Percentiles rank a stretch among this genome's conserved stretches.
Evolutionary conservation across 2,888 invertebrate species (phyloP).

Genomic region (Phrixothrix hirtus): DNA sequence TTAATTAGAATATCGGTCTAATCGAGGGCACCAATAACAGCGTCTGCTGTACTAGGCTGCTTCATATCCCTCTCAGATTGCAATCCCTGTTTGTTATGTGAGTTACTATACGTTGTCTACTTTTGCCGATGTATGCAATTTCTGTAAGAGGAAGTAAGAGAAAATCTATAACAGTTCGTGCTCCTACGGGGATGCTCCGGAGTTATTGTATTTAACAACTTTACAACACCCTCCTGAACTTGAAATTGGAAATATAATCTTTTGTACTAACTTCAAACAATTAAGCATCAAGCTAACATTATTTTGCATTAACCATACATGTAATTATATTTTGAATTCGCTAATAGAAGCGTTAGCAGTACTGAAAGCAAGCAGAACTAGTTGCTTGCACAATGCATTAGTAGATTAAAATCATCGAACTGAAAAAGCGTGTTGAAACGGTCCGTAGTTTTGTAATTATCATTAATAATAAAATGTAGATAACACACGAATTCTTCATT

Average conservation of each 20-base stretch:
- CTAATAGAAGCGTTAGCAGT: slow-evolving; percentile 16
- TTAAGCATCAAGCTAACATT: slow-evolving; percentile 24
- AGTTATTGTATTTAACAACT: slow-evolving; percentile 20
- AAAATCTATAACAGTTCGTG: slow-evolving; percentile 12
- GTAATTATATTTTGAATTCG: slow-evolving; percentile 22
- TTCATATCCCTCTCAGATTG: slow-evolving; percentile 14
- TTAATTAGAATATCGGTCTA: slow-evolving; percentile 30
- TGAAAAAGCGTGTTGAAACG: slow-evolving; percentile 7
- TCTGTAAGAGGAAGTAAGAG: slow-evolving; percentile 16
- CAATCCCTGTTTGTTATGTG: slow-evolving; percentile 4
- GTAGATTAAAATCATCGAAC: slow-evolving; percentile 5
- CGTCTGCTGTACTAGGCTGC: slow-evolving; percentile 25
- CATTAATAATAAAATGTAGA: no score
- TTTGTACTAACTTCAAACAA: slow-evolving; percentile 29
- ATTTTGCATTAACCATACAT: slow-evolving; percentile 25
- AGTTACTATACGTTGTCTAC: slow-evolving; percentile 13
- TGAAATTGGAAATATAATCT: slow-evolving; percentile 30
- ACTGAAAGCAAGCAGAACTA: slow-evolving; percentile 17
- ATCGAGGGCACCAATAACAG: slow-evolving; percentile 27
- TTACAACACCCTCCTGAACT: slow-evolving; percentile 17
- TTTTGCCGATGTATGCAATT: slow-evolving; percentile 12
- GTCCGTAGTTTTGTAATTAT: slow-evolving; percentile 1
- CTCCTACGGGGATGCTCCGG: slow-evolving; percentile 14
- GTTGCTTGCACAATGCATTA: slow-evolving; percentile 1
- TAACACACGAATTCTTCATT: neutral